phyloP scores from a whole-genome alignment of 2,888 invertebrate species.

The Plebejus argus region DNA sequence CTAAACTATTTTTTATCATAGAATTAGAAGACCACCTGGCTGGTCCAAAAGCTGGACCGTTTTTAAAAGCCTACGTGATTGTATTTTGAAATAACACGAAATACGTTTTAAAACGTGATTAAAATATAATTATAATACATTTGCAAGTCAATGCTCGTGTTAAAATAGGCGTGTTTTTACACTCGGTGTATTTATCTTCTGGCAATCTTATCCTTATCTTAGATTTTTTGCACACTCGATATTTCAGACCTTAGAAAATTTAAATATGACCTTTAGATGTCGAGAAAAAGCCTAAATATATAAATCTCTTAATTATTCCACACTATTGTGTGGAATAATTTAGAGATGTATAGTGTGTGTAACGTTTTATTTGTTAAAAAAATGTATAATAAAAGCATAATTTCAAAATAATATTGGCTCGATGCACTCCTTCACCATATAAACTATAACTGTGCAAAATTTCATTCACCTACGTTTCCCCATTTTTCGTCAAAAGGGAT shows the following conservation, averaged over 20 bases:
- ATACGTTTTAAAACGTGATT: constrained; percentile 2
- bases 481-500: no score
- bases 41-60: not conserved
- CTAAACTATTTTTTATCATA: constrained; percentile 9
- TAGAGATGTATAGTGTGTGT: no score
- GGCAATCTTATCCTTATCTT: not conserved
- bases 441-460: no score
- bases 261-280: not conserved
- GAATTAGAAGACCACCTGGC: constrained; percentile 22
- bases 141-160: constrained; percentile 12
- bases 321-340: no score
- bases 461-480: no score
- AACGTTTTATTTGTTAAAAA: no score
- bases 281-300: not conserved
- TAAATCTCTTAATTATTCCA: not conserved
- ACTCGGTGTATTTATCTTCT: not conserved
- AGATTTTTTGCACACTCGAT: not conserved
- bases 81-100: constrained; percentile 14
- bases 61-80: constrained; percentile 5
- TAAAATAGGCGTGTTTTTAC: constrained; percentile 6
- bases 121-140: constrained; percentile 19
- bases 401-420: no score
- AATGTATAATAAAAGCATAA: no score
- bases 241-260: not conserved
- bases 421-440: no score